These are phyloP conservation scores for Dendrolimus punctatus DNA, from an alignment of 1,140 invertebrate species.

Conservation along the genomic window DNA sequence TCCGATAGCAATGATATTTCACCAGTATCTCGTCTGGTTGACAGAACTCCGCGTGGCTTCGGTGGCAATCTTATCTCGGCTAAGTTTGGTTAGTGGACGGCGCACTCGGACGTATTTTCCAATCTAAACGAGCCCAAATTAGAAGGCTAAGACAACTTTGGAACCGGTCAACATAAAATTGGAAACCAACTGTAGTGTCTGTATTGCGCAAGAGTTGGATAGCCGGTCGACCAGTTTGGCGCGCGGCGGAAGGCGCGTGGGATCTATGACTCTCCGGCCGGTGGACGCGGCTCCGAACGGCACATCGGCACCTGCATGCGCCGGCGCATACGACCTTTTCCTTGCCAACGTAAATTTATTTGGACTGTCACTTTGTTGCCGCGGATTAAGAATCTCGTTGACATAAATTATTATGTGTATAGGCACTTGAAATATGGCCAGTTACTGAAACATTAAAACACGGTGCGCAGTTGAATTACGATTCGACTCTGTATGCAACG, in stretches of 20 bases:
- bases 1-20: too few species aligned
- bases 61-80: slow-evolving; percentile 9
- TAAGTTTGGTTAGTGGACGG: slow-evolving; percentile 23
- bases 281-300: slow-evolving; percentile 1
- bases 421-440: slow-evolving; percentile 32
- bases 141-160: slow-evolving; percentile 66
- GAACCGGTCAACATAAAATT: slow-evolving; percentile 72
- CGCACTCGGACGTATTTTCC: slow-evolving; percentile 51
- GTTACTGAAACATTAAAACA: slow-evolving; percentile 28
- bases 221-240: slow-evolving; percentile 53
- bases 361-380: slow-evolving; percentile 51
- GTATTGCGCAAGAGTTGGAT: slow-evolving; percentile 53
- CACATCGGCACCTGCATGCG: slow-evolving; percentile 8
- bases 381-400: slow-evolving; percentile 57
- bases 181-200: slow-evolving; percentile 66
- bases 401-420: slow-evolving; percentile 52
- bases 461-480: slow-evolving; percentile 4
- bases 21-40: too few species aligned
- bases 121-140: slow-evolving; percentile 70
- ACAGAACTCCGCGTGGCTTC: too few species aligned
- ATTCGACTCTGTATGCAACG: background rate
- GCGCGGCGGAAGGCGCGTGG: slow-evolving; percentile 47
- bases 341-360: slow-evolving; percentile 30
- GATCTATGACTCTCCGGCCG: slow-evolving; percentile 37
- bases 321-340: slow-evolving; percentile 27